Base-by-base conservation (phyloP, 2,888 invertebrate genomes). In the Ethmia dodecea region DNA sequence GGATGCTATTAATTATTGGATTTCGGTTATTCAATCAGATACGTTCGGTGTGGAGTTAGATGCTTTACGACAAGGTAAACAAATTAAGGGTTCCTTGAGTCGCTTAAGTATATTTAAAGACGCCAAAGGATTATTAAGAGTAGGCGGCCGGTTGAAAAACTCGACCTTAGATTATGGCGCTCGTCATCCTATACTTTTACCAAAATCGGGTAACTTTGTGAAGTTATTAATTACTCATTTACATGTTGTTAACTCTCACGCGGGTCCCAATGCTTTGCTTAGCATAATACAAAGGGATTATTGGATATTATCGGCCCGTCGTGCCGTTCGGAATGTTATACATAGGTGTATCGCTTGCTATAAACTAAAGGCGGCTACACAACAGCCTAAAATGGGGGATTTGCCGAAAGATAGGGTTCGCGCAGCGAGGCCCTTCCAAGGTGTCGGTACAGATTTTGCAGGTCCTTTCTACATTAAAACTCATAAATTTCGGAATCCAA, bases 331-430 rank as follows among this genome's bases (percentile, higher is more conserved):
- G n/a, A 10, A 3, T 11, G 13, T 9, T 8, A 20, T 22, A 13
- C 26, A 24, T 12, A 25, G 20, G n/a, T 37, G 33, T 12, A 29
- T 24, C 13, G 3, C 10, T 10, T 33, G 37, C 8, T 37, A 33
- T 14, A 9, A 22, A 10, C 4, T 13, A 13, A n/a, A 16, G 14
- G 26, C 35, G 4, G 20, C 3, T 12, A 9, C 13, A 16, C 10
- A 20, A n/a, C 13, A 12, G n/a, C 34, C 40, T 4, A 26, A 28
- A 6, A 44, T 44, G 44, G 32, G 38, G 6, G 30, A 37, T 26
- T 22, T 32, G 13, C 35, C 33, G 0, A n/a, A 16, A 1, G 39
- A 28, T 31, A 31, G 41, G 3, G 12, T 37, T 3, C 31, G 22
- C 1, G 14, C 29, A 8, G 22, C 30, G 1, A 46, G 42, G 27